Evolutionary conservation across 2,113 vertebrate species (phyloP).

Genomic region (Dicaeum eximium): DNA sequence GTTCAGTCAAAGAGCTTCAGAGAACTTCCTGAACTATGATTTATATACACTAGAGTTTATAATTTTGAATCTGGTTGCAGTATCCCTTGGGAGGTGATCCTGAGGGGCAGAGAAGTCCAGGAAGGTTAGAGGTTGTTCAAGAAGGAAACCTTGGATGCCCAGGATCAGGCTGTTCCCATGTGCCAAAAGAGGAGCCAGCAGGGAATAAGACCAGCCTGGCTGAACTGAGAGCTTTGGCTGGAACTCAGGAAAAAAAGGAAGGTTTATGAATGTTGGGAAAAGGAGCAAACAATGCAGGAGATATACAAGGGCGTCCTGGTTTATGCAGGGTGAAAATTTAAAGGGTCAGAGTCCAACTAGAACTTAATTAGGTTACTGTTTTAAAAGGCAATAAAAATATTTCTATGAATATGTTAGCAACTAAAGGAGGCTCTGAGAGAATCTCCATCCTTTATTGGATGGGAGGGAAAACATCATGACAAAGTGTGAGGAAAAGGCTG

Average conservation of each 20-base stretch:
- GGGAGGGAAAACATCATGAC: neutral
- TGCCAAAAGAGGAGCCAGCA: rapidly evolving
- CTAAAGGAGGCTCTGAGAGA: neutral
- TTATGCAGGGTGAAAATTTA: neutral
- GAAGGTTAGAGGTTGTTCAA: neutral
- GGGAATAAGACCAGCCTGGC: neutral
- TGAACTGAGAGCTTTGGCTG: neutral
- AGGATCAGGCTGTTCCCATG: neutral
- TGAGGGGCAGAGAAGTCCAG: neutral
- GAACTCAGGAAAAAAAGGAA: neutral
- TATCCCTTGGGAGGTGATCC: neutral
- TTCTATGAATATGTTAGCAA: neutral
- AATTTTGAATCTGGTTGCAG: neutral
- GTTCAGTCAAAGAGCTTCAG: constrained; percentile 30
- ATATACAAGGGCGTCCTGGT: neutral
- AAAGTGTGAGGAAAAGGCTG: neutral
- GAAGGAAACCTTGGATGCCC: neutral
- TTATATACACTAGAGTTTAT: constrained; percentile 13
- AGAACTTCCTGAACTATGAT: constrained; percentile 26
- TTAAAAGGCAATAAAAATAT: neutral
- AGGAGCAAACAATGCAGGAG: neutral
- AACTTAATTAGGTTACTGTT: neutral
- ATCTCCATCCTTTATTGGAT: neutral
- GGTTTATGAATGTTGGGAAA: neutral
- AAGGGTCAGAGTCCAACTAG: neutral